Evolutionary conservation across 1,140 invertebrate species (phyloP), one percentile per base, ranked within the genome.

Genomic region (Amyelois transitella): DNA sequence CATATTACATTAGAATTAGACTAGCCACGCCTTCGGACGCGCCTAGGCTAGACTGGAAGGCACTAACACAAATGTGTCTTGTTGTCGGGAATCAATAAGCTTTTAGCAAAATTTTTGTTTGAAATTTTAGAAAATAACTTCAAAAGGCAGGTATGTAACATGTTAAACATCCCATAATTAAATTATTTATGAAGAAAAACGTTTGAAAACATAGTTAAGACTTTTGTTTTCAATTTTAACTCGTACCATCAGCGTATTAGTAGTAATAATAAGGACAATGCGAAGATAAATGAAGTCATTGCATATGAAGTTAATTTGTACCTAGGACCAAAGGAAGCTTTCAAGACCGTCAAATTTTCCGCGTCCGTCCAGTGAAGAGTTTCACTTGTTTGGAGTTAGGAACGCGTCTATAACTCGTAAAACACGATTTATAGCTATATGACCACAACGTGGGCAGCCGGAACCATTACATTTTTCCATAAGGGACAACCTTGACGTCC

Each of bases 21-120:
- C 55, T 55, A 53, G 60, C 24, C 69, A 63, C 71, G 69, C 69
- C 69, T 58, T 51, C 18, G 18, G 57, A 64, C 73, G 54, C 61
- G 62, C 66, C 62, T 58, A 53, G 53, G 18, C 51, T 54, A 68
- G 63, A 57, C 65, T 54, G 59, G 64, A 62, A 64, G 53, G 53
- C 54, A 60, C 51, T 53, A 20, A 20, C 18, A 55, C 63, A 66
- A 71, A 73, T 69, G 69, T 58, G 58, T 62, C 63, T 60, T 60
- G 60, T 43, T 61, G 63, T 56, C 51, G 62, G 58, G 66, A 72
- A 80, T 75, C 69, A 69, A 80, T 76, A 75, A 43, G 65, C 71
- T 76, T 73, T 77, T 67, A 73, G 47, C 51, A 52, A 67, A 75
- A 72, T 54, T 59, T 60, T 63, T 64, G 50, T 58, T 28, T 61